phyloP scores from a whole-genome alignment of 2,113 vertebrate genomes.

The Anas platyrhynchos region DNA sequence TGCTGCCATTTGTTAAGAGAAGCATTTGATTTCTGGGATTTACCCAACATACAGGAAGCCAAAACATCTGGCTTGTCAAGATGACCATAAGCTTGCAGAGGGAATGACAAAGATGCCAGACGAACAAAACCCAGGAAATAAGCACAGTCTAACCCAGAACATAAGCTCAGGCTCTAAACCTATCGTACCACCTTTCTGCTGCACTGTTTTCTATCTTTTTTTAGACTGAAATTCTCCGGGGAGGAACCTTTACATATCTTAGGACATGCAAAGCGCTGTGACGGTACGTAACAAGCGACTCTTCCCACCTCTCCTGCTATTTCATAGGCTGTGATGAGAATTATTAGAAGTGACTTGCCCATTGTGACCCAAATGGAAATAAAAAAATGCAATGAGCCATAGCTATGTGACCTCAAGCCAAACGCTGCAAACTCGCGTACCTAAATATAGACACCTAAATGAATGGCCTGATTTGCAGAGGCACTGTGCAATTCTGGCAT shows the following conservation, averaged over 20 bases:
- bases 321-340: slow-evolving; percentile 14
- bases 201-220: neutral
- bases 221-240: neutral
- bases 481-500: neutral
- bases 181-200: neutral
- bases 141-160: neutral
- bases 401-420: slow-evolving; percentile 63
- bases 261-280: neutral
- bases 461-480: slow-evolving; percentile 63
- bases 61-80: slow-evolving; percentile 16
- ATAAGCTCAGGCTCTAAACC: neutral
- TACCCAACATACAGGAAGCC: neutral
- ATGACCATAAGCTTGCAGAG: neutral
- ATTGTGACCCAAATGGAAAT: slow-evolving; percentile 63
- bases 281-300: neutral
- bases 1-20: neutral
- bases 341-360: slow-evolving; percentile 52
- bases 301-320: neutral
- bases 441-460: slow-evolving; percentile 71
- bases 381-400: slow-evolving; percentile 45
- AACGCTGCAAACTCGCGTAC: slow-evolving; percentile 47
- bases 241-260: neutral
- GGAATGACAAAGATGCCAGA: neutral
- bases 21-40: slow-evolving; percentile 14
- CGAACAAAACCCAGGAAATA: neutral